phyloP scores from a whole-genome alignment of 2,888 invertebrate genomes.

The Euplexia lucipara region DNA sequence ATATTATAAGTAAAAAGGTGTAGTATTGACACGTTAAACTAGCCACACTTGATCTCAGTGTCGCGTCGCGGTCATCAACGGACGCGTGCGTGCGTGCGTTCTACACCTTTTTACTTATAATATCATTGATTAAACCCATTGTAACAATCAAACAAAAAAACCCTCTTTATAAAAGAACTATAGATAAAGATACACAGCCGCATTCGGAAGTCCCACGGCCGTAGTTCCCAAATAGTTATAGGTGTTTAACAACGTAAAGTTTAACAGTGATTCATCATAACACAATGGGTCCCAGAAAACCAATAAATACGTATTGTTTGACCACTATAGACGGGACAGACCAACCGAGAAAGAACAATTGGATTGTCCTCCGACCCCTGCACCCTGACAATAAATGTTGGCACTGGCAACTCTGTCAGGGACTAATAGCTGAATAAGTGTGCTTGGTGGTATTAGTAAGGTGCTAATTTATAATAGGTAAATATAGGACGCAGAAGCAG shows the following conservation, averaged over 20 bases:
- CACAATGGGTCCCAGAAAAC: constrained; percentile 49
- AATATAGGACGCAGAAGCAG: not conserved
- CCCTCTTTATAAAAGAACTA: too few relatives aligned
- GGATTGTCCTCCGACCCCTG: constrained; percentile 59
- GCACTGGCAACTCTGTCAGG: constrained; percentile 38
- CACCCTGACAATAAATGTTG: constrained; percentile 54
- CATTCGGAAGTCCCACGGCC: not conserved
- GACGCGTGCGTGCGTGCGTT: too few relatives aligned
- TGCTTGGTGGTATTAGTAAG: not conserved
- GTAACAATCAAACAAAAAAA: too few relatives aligned
- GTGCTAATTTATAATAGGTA: not conserved
- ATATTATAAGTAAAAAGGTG: too few relatives aligned
- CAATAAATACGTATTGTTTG: constrained; percentile 62
- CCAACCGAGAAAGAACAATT: constrained; percentile 61
- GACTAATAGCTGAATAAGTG: constrained; percentile 48
- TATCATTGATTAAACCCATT: too few relatives aligned
- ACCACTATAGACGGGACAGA: constrained; percentile 46
- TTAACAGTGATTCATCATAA: constrained; percentile 52
- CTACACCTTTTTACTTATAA: too few relatives aligned
- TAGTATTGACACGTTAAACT: too few relatives aligned
- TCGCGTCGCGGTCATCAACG: too few relatives aligned
- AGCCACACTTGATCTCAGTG: too few relatives aligned
- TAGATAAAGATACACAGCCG: not conserved
- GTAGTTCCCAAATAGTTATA: constrained; percentile 28
- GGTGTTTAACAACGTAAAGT: constrained; percentile 35